Percentiles rank a stretch among this genome's conserved stretches.
Conservation (phyloP, 2,797 vertebrate species). For the Mormyrops boulengeri region DNA sequence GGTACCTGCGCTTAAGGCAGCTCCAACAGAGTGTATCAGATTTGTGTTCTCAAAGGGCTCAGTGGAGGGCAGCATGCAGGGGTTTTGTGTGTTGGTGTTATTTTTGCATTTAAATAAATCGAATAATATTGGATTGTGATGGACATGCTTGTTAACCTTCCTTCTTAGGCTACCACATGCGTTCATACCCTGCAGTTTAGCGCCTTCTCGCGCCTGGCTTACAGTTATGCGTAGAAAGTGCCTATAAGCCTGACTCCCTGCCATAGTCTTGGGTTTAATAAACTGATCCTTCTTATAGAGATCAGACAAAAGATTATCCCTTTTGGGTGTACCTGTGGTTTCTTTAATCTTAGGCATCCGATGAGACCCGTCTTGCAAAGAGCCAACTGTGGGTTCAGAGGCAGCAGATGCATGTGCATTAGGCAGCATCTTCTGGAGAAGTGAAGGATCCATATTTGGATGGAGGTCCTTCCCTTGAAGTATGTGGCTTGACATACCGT, state of each 20-base stretch:
- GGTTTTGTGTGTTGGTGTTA: constrained; percentile 52
- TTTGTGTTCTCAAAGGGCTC: constrained; percentile 53
- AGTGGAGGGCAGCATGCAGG: constrained; percentile 58
- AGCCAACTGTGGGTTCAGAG: constrained; percentile 74
- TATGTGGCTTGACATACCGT: constrained; percentile 62
- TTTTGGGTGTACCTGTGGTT: constrained; percentile 95
- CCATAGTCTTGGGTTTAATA: constrained; percentile 17
- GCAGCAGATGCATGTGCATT: constrained; percentile 73
- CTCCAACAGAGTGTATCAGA: constrained; percentile 34
- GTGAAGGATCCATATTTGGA: constrained; percentile 72
- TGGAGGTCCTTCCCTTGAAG: constrained; percentile 66
- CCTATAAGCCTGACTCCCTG: constrained; percentile 4
- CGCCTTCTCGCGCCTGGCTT: constrained; percentile 19
- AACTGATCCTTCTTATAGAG: constrained; percentile 15
- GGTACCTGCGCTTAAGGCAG: constrained; percentile 37
- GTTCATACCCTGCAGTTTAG: neutral
- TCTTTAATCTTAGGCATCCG: constrained; percentile 96
- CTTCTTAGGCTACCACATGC: constrained; percentile 14
- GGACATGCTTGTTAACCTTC: constrained; percentile 20
- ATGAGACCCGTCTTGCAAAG: constrained; percentile 79
- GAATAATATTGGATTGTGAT: constrained; percentile 9
- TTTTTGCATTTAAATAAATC: constrained; percentile 12
- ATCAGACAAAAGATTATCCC: constrained; percentile 30
- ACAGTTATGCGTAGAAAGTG: constrained; percentile 14
- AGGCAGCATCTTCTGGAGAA: constrained; percentile 72